A percentile compares a stretch with the other conserved stretches of the same genome.
Evolutionary conservation across 1,140 invertebrate genomes (phyloP).

Genomic region (Scaptomyza montana): DNA sequence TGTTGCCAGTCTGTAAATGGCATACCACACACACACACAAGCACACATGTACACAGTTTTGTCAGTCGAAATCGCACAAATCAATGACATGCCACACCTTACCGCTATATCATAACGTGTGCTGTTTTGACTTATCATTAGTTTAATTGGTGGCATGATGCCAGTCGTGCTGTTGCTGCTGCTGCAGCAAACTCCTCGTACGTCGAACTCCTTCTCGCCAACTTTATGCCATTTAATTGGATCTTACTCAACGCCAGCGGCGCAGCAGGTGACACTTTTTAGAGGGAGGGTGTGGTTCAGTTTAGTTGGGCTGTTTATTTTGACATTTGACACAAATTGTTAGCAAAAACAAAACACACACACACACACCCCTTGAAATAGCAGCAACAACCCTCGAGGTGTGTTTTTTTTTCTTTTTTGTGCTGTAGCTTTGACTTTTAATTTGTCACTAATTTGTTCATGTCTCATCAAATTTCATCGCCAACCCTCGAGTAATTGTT

Average conservation of each 20-base stretch:
- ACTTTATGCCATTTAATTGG: slow-evolving; percentile 74
- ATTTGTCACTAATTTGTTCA: slow-evolving; percentile 76
- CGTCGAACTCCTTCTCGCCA: not conserved
- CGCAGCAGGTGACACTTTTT: slow-evolving; percentile 30
- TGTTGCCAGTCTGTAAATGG: not conserved
- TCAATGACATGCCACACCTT: slow-evolving; percentile 15
- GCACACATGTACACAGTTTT: slow-evolving; percentile 28
- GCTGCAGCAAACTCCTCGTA: slow-evolving; percentile 7
- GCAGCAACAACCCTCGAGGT: not conserved
- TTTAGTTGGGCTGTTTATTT: slow-evolving; percentile 60
- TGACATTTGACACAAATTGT: slow-evolving; percentile 78
- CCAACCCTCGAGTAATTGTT: not conserved
- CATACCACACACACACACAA: slow-evolving; percentile 15
- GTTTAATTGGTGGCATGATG: slow-evolving; percentile 82
- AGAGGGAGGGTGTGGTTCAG: not conserved
- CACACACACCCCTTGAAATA: not conserved
- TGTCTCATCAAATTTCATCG: slow-evolving; percentile 73
- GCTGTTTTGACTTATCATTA: slow-evolving; percentile 81
- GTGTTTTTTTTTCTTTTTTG: not conserved
- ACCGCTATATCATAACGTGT: slow-evolving; percentile 2
- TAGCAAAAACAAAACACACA: slow-evolving; percentile 46
- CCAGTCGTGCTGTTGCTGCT: slow-evolving; percentile 41
- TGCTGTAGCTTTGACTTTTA: slow-evolving; percentile 62
- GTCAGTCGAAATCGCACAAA: slow-evolving; percentile 21
- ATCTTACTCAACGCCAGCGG: slow-evolving; percentile 61